Evolutionary conservation across 2,797 vertebrate species (phyloP), one percentile per base, ranked within the genome.

Genomic region (Fistularia tabacaria): DNA sequence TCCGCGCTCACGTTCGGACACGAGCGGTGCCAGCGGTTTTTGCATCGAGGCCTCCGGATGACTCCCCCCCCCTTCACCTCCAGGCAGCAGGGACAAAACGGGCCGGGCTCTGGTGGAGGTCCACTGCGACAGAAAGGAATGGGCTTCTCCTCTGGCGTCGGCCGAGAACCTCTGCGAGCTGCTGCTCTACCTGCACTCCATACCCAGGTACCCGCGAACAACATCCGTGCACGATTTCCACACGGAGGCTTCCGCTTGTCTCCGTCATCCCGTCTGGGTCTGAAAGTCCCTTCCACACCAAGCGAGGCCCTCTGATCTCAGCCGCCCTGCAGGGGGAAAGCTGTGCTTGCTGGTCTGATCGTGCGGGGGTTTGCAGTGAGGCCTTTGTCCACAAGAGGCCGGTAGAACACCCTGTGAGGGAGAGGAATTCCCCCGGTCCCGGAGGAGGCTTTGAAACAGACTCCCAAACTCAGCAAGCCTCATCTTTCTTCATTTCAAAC

Each of bases 71-170:
- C 9, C 43, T 38, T 43, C 54, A 41, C 50, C 46, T 25, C 0
- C 82, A 99, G 97, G 97, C 8, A 92, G 90, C 80, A 91, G 89
- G 0, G 97, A 99, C 88, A 90, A 87, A 81, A 74, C 88, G 5
- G 94, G 95, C 47, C 88, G 94, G 37, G 91, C 94, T 0, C 85
- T 98, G 14, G 85, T 98, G 53, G 93, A 95, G 77, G 89, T 98
- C 68, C 88, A 90, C 3, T 90, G 89, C 3, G 74, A 84, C 0
- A 71, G 86, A 58, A 85, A 76, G 0, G 82, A 85, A 52, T 96
- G 95, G 95, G 80, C 68, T 0, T 87, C 87, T 0, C 59, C 86
- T 0, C 87, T 89, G 55, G 88, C 92, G 57, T 92, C 91, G 0
- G 73, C 85, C 9, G 57, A 80, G 0, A 92, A 86, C 59, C 71